Evolutionary conservation across 2,113 vertebrate genomes (phyloP), one percentile per base, ranked within the genome.

Genomic region (Pristiophorus japonicus): DNA sequence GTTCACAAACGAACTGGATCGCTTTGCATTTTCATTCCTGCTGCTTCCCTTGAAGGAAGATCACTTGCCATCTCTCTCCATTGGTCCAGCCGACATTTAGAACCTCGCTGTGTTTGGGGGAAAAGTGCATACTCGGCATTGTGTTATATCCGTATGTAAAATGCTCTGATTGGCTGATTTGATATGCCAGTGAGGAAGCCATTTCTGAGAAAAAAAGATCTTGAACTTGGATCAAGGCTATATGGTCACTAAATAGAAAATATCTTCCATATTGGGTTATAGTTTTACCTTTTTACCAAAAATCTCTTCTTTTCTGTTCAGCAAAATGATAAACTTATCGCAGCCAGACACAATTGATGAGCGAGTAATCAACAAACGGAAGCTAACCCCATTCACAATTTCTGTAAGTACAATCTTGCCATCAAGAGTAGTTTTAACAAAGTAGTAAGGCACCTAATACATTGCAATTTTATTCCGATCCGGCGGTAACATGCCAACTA

Each of bases 311-410:
- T 97, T 96, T 96, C 96, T 97, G 96, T 96, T 95, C 97, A 99
- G 99, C 97, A 99, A 99, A 98, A 99, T 99, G 99, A 98, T 99
- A 96, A 99, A 99, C 97, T 97, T 98, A 96, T 99, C 99, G 63
- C 98, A 99, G 96, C 98, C 98, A 45, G 98, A 99, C 95, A 99
- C 99, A 14, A 99, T 99, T 96, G 99, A 99, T 96, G 99, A 99
- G 97, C 97, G 99, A 96, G 99, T 99, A 96, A 98, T 99, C 97
- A 99, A 99, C 97, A 99, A 98, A 73, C 99, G 98, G 97, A 99
- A 99, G 47, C 97, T 98, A 8, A 98, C 99, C 38, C 98, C 98
- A 95, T 99, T 99, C 97, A 99, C 98, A 67, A 81, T 98, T 97
- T 99, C 98, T 97, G 98, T 98, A 97, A 99, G 99, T 98, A 97